A percentile compares a stretch with the other conserved stretches of the same genome.
Conservation (phyloP, 1,140 invertebrate genomes). For the Gerris buenoi region DNA sequence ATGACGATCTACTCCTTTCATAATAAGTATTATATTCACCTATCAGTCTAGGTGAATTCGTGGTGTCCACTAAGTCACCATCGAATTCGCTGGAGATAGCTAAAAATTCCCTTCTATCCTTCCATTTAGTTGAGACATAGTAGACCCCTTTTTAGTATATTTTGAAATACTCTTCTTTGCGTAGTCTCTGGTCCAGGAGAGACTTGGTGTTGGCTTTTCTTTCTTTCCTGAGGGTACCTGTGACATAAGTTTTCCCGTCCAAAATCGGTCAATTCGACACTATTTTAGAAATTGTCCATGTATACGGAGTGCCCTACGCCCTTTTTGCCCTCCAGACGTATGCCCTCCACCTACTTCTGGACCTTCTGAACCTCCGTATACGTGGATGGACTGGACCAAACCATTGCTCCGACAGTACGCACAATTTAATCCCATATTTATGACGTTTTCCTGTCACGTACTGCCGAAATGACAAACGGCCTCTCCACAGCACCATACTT, state of each 20-base stretch:
- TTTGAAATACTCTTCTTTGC: conserved; percentile 17
- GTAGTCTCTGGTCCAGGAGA: conserved; percentile 16
- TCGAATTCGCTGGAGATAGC: background rate
- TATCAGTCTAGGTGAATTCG: background rate
- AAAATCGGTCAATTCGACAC: conserved; percentile 13
- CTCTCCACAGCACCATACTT: too few relatives aligned
- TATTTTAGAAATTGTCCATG: conserved; percentile 11
- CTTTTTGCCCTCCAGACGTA: background rate
- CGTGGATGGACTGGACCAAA: conserved; percentile 8
- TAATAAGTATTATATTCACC: background rate
- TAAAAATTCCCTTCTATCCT: conserved; percentile 25
- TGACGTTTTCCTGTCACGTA: conserved; percentile 26
- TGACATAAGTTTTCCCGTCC: conserved; percentile 15
- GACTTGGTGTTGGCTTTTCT: conserved; percentile 14
- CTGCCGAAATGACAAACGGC: conserved; percentile 25
- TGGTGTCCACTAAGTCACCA: background rate
- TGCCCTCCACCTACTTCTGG: background rate
- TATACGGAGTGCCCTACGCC: conserved; percentile 1
- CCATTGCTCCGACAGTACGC: conserved; percentile 21
- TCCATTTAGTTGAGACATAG: conserved; percentile 26
- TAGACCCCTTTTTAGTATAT: background rate
- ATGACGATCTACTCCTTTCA: too few relatives aligned
- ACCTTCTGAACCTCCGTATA: conserved; percentile 14
- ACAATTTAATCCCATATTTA: conserved; percentile 27
- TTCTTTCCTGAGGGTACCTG: conserved; percentile 14